Conservation (phyloP, 1,140 invertebrate genomes). For the Heliconius congener region DNA sequence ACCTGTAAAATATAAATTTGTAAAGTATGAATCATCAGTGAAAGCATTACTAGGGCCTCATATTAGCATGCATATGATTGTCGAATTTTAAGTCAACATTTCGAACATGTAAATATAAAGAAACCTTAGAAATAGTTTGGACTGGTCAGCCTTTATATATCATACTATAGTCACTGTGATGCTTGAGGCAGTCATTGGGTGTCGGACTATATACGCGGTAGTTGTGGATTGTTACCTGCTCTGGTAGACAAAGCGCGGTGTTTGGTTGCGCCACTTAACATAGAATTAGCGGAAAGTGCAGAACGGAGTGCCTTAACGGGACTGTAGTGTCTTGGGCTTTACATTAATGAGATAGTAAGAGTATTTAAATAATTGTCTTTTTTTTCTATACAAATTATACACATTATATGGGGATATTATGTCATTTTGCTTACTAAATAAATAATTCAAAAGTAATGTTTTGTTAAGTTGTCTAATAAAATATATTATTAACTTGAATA, state of each 20-base stretch:
- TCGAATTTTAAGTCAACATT: not conserved
- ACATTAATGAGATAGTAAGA: too few species aligned
- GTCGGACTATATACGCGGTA: too few species aligned
- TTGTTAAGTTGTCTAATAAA: not conserved
- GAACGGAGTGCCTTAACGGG: too few species aligned
- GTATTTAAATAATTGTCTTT: too few species aligned
- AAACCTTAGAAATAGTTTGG: not conserved
- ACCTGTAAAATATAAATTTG: not conserved
- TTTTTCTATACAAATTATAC: not conserved
- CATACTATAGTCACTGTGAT: not conserved
- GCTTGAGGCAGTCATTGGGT: too few species aligned
- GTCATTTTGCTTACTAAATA: not conserved
- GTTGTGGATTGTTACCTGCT: too few species aligned
- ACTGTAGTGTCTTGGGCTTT: too few species aligned
- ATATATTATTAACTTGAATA: not conserved
- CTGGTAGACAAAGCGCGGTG: too few species aligned
- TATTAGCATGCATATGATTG: not conserved
- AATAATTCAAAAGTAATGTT: not conserved
- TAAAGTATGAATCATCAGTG: not conserved
- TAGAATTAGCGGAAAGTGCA: too few species aligned
- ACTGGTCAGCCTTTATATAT: not conserved
- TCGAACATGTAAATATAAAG: not conserved
- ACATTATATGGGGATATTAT: not conserved
- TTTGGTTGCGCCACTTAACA: too few species aligned
- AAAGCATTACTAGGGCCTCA: conserved; percentile 9